Evolutionary conservation across 2,113 vertebrate species (phyloP), one percentile per base, ranked within the genome.

Genomic region (Syrmaticus mikado): DNA sequence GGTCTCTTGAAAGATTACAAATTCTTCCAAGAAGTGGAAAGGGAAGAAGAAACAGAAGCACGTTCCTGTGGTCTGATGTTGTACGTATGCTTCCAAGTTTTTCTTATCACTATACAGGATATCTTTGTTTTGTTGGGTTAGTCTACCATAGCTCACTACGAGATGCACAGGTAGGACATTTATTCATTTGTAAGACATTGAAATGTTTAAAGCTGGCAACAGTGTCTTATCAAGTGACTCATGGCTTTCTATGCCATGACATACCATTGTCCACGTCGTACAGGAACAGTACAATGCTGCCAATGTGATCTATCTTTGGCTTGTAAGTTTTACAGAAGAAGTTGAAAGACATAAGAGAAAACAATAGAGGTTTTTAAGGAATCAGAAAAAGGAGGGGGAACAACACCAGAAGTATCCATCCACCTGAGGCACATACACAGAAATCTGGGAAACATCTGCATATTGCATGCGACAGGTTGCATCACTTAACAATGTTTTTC

Each of bases 401-500:
- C 57, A 46, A 72, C 87, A 85, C 64, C 40, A 82, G 76, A 85
- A 87, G 72, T 93, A 78, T 73, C 62, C 75, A 80, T 95, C 68
- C 85, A 95, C 94, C 89, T 96, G 93, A 95, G 72, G 89, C 32
- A 72, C 61, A 86, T 5, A 67, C 43, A 72, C 53, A 84, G n/a
- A 57, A 46, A 86, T 72, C 61, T 89, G 85, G 53, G 77, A 87
- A 82, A 83, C 82, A 94, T 90, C 91, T 94, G 90, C 84, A 55
- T 86, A 61, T 83, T 57, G 78, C 91, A 91, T 58, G 94, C 67
- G 4, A 96, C 95, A 94, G 84, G 91, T 94, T 94, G 76, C 82
- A 96, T 93, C 87, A 85, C 60, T 89, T 82, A 60, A 82, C 71
- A 84, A 92, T 81, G 68, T 95, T 96, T 95, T 94, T 77, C 85